Conservation (phyloP, 2,888 invertebrate genomes). For the Unio pictorum region DNA sequence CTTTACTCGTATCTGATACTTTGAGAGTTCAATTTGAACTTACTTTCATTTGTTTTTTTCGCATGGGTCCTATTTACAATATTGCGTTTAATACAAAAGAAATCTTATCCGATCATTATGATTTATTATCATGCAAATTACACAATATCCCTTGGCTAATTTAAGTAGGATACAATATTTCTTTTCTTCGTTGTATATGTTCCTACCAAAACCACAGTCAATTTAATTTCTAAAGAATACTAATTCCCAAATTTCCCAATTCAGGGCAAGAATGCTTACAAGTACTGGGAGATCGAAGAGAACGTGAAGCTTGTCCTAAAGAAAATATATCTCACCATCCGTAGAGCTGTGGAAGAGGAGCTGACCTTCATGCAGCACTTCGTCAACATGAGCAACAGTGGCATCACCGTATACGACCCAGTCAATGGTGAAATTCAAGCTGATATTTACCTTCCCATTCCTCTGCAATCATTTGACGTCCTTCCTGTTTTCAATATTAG, state of each 20-base stretch:
- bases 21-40: no score
- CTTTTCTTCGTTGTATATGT: no score
- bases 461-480: conserved; percentile 29
- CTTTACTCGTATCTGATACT: no score
- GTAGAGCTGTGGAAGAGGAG: conserved; percentile 36
- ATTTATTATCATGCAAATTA: no score
- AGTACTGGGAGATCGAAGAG: conserved; percentile 51
- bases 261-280: conserved; percentile 47
- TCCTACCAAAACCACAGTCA: no score
- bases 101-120: no score
- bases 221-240: no score
- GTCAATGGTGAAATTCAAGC: conserved; percentile 41
- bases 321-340: conserved; percentile 15
- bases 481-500: conserved; percentile 22
- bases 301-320: conserved; percentile 22
- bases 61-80: no score
- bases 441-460: conserved; percentile 33
- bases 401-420: conserved; percentile 35
- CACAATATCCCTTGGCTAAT: no score
- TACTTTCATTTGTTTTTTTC: no score
- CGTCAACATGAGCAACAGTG: conserved; percentile 17
- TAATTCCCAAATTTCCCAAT: neutral
- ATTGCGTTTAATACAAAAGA: no score
- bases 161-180: no score
- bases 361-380: conserved; percentile 20